Percentiles rank a stretch among this genome's conserved stretches.
Conservation (phyloP, 2,888 invertebrate species). For the Caenorhabditis sp. region DNA sequence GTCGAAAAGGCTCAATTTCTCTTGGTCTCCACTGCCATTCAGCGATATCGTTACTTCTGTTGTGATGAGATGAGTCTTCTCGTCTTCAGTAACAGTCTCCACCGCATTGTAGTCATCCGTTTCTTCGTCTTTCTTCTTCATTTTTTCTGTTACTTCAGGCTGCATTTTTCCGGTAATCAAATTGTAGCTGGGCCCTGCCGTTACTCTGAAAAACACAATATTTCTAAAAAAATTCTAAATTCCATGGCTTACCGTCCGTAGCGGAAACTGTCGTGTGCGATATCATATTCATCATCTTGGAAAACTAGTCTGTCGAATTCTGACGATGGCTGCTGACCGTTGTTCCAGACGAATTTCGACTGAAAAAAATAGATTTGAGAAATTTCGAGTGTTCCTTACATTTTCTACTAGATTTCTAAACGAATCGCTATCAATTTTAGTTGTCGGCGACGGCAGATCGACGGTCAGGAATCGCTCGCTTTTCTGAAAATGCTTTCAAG, state of each 20-base stretch:
- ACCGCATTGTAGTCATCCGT: conserved; percentile 33
- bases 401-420: conserved; percentile 42
- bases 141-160: conserved; percentile 34
- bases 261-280: conserved; percentile 53
- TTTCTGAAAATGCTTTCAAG: conserved; percentile 6
- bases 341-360: conserved; percentile 30
- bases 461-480: conserved; percentile 9
- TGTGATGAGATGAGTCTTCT: conserved; percentile 37
- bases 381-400: not conserved
- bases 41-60: conserved; percentile 46
- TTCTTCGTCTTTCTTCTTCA: conserved; percentile 53
- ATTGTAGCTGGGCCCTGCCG: conserved; percentile 52
- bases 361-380: not conserved
- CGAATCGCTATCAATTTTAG: conserved; percentile 39
- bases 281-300: conserved; percentile 45
- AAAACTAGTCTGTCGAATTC: conserved; percentile 22
- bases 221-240: not conserved
- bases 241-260: conserved; percentile 47
- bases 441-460: conserved; percentile 19
- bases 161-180: conserved; percentile 59
- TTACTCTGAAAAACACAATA: conserved; percentile 37
- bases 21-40: conserved; percentile 18
- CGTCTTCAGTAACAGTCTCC: conserved; percentile 40
- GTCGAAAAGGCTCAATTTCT: conserved; percentile 6
- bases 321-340: not conserved